A percentile compares a stretch with the other conserved stretches of the same genome.
phyloP scores from a whole-genome alignment of 2,797 vertebrate species.

The Tapera naevia region DNA sequence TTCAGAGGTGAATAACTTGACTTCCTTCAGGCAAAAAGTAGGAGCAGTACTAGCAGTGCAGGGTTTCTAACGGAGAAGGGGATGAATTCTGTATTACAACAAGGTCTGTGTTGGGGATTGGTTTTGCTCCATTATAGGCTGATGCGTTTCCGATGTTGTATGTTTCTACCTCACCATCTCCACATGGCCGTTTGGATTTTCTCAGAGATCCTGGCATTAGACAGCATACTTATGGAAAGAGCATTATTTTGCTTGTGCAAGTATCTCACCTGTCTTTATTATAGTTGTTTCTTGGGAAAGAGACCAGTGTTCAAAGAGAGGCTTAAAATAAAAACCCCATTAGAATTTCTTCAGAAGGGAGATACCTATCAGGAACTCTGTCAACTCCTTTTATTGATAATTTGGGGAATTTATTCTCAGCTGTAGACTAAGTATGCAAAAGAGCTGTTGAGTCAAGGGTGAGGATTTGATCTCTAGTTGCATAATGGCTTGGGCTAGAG shows the following conservation, averaged over 20 bases:
- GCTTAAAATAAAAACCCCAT: too few species aligned
- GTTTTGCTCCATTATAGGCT: neutral
- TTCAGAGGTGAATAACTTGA: neutral
- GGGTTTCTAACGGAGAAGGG: neutral
- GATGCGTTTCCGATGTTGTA: neutral
- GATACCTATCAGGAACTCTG: too few species aligned
- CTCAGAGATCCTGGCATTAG: neutral
- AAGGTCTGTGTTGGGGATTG: neutral
- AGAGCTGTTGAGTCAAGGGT: too few species aligned
- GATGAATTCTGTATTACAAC: neutral
- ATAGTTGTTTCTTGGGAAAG: too few species aligned
- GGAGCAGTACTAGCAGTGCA: neutral
- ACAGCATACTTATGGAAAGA: neutral
- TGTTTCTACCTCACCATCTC: neutral
- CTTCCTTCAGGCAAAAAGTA: neutral
- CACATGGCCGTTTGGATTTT: neutral
- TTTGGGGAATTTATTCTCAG: too few species aligned
- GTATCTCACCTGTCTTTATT: too few species aligned
- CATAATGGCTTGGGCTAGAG: neutral
- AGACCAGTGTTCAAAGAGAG: too few species aligned
- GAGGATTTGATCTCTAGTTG: neutral
- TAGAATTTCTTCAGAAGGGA: too few species aligned
- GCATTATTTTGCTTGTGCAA: neutral
- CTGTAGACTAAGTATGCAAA: too few species aligned
- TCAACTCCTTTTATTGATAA: too few species aligned